Evolutionary conservation across 1,140 invertebrate species (phyloP).

Genomic region (Achroia grisella): DNA sequence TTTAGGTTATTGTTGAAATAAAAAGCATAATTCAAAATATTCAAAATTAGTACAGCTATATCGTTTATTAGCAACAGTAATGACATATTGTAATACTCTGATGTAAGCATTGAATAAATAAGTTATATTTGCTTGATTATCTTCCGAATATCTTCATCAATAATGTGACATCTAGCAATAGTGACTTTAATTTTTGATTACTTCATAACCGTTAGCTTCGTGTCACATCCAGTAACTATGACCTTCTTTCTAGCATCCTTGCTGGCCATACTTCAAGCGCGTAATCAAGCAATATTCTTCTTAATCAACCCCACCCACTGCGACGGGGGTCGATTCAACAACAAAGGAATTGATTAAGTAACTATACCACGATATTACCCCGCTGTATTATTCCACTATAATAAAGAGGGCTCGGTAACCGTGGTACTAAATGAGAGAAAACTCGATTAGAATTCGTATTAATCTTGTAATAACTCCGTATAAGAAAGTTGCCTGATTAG

Average conservation of each 20-base stretch:
- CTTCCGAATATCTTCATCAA: too few species aligned
- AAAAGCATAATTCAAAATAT: too few species aligned
- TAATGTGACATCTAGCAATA: too few species aligned
- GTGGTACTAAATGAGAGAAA: conserved; percentile 70
- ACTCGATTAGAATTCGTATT: conserved; percentile 71
- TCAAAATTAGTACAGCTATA: too few species aligned
- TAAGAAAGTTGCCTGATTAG: conserved; percentile 40
- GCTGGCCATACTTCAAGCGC: conserved; percentile 60
- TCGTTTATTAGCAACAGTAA: too few species aligned
- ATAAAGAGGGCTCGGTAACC: conserved; percentile 69
- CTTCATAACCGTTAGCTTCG: neutral
- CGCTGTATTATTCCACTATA: conserved; percentile 66
- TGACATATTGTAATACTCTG: too few species aligned
- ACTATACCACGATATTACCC: conserved; percentile 69
- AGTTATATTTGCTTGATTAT: too few species aligned
- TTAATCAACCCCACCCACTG: conserved; percentile 69
- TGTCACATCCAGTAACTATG: conserved; percentile 20
- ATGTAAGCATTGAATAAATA: too few species aligned
- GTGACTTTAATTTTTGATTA: conserved; percentile 7
- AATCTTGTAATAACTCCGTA: conserved; percentile 51
- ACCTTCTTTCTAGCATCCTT: conserved; percentile 31
- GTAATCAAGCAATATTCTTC: conserved; percentile 73
- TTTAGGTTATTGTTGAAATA: too few species aligned
- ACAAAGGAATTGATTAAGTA: conserved; percentile 73
- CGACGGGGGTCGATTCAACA: conserved; percentile 62